Evolutionary conservation across 2,113 vertebrate species (phyloP).

Genomic region (Phalacrocorax pelagicus): DNA sequence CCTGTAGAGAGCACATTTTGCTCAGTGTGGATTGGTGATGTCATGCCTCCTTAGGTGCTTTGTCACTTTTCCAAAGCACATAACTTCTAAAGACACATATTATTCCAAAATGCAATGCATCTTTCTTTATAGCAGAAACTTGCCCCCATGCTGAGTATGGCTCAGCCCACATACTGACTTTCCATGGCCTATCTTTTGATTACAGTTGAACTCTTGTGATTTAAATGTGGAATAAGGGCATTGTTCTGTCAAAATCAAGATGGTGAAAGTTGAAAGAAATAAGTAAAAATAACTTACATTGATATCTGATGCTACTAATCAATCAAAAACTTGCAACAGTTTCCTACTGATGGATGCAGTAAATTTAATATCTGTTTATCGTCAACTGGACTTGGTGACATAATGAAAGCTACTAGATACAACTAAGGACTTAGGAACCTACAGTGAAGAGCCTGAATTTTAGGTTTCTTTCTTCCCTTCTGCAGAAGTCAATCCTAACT

Average conservation of each 20-base stretch:
- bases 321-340: background rate
- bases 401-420: background rate
- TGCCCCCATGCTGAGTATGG: accelerated
- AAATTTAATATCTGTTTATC: background rate
- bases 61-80: background rate
- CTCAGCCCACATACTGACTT: background rate
- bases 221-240: background rate
- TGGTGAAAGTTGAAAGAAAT: background rate
- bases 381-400: background rate
- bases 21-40: background rate
- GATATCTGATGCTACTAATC: background rate
- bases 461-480: background rate
- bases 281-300: background rate
- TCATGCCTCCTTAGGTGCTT: background rate
- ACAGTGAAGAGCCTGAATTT: background rate
- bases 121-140: background rate
- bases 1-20: background rate
- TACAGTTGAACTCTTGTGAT: background rate
- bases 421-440: background rate
- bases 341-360: background rate
- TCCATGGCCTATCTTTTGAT: background rate
- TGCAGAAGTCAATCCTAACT: background rate
- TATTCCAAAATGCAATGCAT: background rate
- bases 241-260: background rate
- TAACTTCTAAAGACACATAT: background rate